These are phyloP conservation scores for Chascanopsetta lugubris DNA, from an alignment of 2,113 vertebrate species.

Conservation along the genomic window DNA sequence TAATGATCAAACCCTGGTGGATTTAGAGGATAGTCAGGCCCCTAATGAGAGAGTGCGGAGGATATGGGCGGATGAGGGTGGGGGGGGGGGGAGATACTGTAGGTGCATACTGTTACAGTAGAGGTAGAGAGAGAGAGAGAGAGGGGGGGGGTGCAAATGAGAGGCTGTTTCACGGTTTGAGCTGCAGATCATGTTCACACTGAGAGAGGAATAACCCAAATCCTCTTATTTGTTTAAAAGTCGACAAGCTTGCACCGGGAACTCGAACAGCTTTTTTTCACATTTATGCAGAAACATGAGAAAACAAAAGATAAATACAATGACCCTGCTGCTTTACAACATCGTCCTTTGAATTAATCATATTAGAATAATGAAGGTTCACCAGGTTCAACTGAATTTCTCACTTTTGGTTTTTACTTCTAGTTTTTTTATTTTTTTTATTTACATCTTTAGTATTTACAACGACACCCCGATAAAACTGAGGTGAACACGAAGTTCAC, in stretches of 20 bases:
- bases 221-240: conserved; percentile 52
- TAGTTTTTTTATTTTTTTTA: background rate
- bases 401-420: background rate
- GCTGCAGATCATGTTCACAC: conserved; percentile 55
- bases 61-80: conserved; percentile 57
- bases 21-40: conserved; percentile 72
- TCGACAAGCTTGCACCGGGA: conserved; percentile 28
- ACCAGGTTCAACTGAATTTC: background rate
- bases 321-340: background rate
- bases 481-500: background rate
- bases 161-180: conserved; percentile 53
- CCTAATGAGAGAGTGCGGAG: conserved; percentile 66
- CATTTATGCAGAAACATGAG: background rate
- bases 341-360: background rate
- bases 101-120: conserved; percentile 63
- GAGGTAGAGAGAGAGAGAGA: too few species aligned
- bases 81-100: conserved; percentile 67
- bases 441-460: background rate
- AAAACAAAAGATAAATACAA: background rate
- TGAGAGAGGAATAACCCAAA: conserved; percentile 30
- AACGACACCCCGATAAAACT: background rate
- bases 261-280: conserved; percentile 5
- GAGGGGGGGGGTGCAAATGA: conserved; percentile 52
- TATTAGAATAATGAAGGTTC: background rate
- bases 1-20: conserved; percentile 77